Evolutionary conservation across 2,113 vertebrate species (phyloP).

Genomic region (Coptodon rendalli): DNA sequence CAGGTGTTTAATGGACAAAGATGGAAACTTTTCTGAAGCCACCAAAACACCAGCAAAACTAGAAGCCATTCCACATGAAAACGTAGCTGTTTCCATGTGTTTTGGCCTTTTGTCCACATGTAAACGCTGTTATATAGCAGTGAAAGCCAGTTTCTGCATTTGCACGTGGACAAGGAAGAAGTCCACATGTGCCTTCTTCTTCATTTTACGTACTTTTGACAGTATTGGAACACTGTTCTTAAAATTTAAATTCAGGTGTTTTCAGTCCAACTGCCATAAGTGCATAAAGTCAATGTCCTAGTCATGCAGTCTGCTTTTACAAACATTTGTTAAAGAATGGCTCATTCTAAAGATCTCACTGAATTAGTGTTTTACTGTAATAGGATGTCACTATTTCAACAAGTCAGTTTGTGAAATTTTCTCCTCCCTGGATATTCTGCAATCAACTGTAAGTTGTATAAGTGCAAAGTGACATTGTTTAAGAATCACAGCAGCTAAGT

Average conservation of each 20-base stretch:
- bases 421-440: neutral
- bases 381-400: neutral
- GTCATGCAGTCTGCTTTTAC: neutral
- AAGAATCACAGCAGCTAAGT: neutral
- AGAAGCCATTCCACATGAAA: neutral
- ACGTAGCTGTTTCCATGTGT: neutral
- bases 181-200: neutral
- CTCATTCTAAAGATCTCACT: neutral
- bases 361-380: neutral
- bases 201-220: neutral
- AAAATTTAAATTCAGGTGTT: neutral
- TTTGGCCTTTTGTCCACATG: neutral
- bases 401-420: neutral
- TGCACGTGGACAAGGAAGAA: neutral
- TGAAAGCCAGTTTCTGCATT: neutral
- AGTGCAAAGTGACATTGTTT: neutral
- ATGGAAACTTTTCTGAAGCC: neutral
- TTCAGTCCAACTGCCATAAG: neutral
- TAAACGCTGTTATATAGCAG: neutral
- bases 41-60: neutral
- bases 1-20: neutral
- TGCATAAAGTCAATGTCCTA: neutral
- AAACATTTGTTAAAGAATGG: neutral
- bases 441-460: neutral
- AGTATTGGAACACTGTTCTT: neutral